Evolutionary conservation across 2,888 invertebrate species (phyloP), one percentile per base, ranked within the genome.

Genomic region (Lampropteryx suffumata): DNA sequence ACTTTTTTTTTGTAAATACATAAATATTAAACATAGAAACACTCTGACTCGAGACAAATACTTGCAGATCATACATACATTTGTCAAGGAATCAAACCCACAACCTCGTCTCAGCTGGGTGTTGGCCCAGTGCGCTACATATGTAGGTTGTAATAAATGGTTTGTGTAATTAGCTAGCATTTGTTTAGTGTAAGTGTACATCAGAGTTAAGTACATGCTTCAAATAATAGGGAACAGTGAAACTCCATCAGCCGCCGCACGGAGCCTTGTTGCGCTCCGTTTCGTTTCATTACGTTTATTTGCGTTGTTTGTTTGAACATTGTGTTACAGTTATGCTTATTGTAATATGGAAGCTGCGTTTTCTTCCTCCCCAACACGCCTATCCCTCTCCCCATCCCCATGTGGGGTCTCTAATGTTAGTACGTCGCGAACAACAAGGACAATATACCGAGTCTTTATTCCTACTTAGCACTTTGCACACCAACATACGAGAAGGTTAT

Each of bases 271-370:
- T 12, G 3, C 36, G 26, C 12, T 41, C 21, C 30, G 30, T 24
- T 30, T 30, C 30, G 30, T 32, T 41, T 41, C 40, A 41, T 41
- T 41, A 41, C 40, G 40, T 41, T 30, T 41, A 30, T 32, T 12
- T 12, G 40, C 12, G 40, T 30, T 41, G 30, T 41, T 40, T 30
- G 40, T 30, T 30, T 8, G 40, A 12, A 12, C 30, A 12, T 39
- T 24, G 40, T 41, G 11, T 41, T 30, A 32, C 4, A 29, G 40
- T 30, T 24, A 41, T 32, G 40, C 21, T 41, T 30, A 40, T 30
- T 40, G 40, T 35, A 21, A 35, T 40, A 30, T 11, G 30, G 30
- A 21, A 17, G 40, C 40, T 24, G 30, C 24, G 30, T n/a, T n/a
- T n/a, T n/a, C n/a, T n/a, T n/a, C n/a, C n/a, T n/a, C n/a, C n/a